These are phyloP conservation scores for Danionella dracula DNA, from an alignment of 2,797 vertebrate species.

Conservation along the genomic window DNA sequence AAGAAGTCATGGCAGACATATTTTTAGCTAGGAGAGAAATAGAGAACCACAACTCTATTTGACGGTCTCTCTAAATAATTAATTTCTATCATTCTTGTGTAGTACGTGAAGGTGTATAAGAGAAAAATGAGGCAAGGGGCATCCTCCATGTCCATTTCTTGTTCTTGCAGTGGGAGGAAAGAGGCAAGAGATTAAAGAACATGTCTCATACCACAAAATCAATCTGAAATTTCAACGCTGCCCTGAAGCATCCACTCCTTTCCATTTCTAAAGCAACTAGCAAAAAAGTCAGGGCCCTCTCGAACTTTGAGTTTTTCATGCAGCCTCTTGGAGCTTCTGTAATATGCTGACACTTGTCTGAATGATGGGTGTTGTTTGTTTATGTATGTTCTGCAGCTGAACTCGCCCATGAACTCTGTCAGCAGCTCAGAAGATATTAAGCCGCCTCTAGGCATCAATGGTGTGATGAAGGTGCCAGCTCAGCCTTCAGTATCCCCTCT, in stretches of 20 bases:
- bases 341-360: constrained; percentile 20
- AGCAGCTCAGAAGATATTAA: constrained; percentile 98
- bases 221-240: background rate
- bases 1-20: constrained; percentile 13
- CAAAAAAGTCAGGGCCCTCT: background rate
- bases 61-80: constrained; percentile 63
- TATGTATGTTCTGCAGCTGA: constrained; percentile 81
- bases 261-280: background rate
- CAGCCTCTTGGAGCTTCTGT: background rate
- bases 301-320: background rate
- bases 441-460: constrained; percentile 92
- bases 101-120: constrained; percentile 32
- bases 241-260: too few species aligned
- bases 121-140: constrained; percentile 32
- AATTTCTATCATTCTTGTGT: constrained; percentile 52
- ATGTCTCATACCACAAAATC: background rate
- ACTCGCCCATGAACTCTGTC: constrained; percentile 94
- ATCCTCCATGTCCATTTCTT: constrained; percentile 56
- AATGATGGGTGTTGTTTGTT: constrained; percentile 51
- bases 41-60: constrained; percentile 59
- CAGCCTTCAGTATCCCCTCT: constrained; percentile 82
- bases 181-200: constrained; percentile 4
- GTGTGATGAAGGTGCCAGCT: constrained; percentile 92
- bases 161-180: constrained; percentile 49
- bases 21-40: constrained; percentile 36